Conservation (phyloP, 2,797 vertebrate genomes). For the Mus caroli region DNA sequence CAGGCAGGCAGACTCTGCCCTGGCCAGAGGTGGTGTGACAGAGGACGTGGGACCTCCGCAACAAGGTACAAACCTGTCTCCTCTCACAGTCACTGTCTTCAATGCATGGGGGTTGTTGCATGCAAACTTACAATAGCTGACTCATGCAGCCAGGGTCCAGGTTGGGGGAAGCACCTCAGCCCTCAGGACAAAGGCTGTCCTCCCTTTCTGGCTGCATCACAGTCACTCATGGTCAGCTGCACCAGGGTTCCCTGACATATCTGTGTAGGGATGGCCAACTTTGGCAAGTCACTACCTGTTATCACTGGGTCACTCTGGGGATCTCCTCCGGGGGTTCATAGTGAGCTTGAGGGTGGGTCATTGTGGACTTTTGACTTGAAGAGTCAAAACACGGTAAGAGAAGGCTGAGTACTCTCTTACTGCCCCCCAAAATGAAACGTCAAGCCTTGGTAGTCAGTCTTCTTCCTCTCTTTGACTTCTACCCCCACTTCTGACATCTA, state of each 20-base stretch:
- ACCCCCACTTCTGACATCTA: accelerated
- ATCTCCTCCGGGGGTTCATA: accelerated
- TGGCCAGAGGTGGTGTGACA: accelerated
- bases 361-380: accelerated
- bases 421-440: not conserved
- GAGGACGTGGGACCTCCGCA: accelerated
- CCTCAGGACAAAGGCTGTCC: accelerated
- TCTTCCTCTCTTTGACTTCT: not conserved
- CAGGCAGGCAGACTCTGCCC: not conserved
- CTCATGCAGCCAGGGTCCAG: not conserved
- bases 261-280: accelerated
- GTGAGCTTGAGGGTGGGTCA: accelerated
- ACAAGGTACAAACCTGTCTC: accelerated
- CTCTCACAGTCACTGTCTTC: not conserved
- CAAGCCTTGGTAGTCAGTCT: accelerated
- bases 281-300: not conserved
- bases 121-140: not conserved
- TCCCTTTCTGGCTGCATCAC: accelerated
- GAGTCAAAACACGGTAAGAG: accelerated
- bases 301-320: not conserved
- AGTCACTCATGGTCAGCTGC: accelerated
- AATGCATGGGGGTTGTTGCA: accelerated
- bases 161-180: too few species aligned
- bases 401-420: accelerated
- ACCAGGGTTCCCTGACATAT: accelerated